Evolutionary conservation across 2,888 invertebrate species (phyloP), one percentile per base, ranked within the genome.

Genomic region (Caenorhabditis uteleia): DNA sequence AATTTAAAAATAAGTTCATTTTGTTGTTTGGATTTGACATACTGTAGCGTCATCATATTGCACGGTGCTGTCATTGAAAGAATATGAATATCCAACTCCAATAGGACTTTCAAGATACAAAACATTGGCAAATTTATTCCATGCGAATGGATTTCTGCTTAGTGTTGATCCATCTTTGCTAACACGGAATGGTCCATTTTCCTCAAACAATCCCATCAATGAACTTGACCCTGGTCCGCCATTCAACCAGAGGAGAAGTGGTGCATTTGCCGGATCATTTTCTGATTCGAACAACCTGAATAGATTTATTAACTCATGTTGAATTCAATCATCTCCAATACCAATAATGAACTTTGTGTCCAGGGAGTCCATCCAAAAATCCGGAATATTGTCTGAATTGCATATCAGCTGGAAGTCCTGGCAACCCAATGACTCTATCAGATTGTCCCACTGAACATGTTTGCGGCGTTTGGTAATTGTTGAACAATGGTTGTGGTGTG

Each of bases 81-180:
- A 79, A 72, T 86, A 87, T 0, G 87, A 87, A 69, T 83, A 87
- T 1, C 87, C 87, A 23, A 87, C 87, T 29, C 87, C 87, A 21
- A 86, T 86, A 14, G 87, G 87, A 3, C 86, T 83, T 74, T 87
- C 87, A 58, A 87, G 67, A 71, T 85, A 87, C 36, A 87, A 64
- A 55, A 87, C 84, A 68, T 86, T 87, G n/a, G 86, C 85, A 20
- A 84, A 74, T 85, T 74, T 77, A 49, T 80, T 82, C 81, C 81
- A 81, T 12, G 72, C 55, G 42, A 70, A 74, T 6, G 66, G 72
- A 53, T 81, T 81, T 26, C 48, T 20, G 5, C 33, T 56, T 0
- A 79, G 33, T 3, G 74, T 74, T n/a, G 55, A n/a, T 12, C 71
- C 70, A 36, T 76, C 74, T 27, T 62, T 56, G 51, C 66, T 70